phyloP scores from a whole-genome alignment of 2,888 invertebrate species.

The Ophion costatus region DNA sequence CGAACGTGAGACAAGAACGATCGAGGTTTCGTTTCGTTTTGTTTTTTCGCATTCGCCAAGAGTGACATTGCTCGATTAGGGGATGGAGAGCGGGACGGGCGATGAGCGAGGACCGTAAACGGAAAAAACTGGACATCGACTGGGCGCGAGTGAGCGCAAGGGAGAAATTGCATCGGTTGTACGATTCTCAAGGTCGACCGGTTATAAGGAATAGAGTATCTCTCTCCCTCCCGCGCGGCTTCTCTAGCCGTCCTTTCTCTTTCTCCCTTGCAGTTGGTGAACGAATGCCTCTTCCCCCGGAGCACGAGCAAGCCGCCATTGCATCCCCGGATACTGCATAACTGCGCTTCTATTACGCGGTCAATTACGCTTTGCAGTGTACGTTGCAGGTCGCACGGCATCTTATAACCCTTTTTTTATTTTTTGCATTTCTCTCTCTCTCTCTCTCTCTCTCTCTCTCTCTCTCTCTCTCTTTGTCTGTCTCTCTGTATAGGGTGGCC shows the following conservation, averaged over 20 bases:
- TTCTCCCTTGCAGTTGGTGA: conserved; percentile 32
- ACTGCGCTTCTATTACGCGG: conserved; percentile 80
- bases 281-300: not conserved
- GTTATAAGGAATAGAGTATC: conserved; percentile 62
- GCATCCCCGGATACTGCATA: conserved; percentile 75
- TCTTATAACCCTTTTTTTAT: conserved; percentile 38
- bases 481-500: not conserved
- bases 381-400: conserved; percentile 68
- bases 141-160: conserved; percentile 5
- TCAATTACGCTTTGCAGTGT: conserved; percentile 78
- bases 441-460: not conserved
- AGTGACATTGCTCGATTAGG: conserved; percentile 15
- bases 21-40: not conserved
- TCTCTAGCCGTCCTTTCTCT: not conserved
- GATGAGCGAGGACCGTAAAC: conserved; percentile 51
- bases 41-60: not conserved
- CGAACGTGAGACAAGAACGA: not conserved
- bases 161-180: conserved; percentile 74
- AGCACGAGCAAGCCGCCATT: conserved; percentile 37
- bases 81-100: not conserved
- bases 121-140: conserved; percentile 50
- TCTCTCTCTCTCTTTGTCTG: conserved; percentile 3
- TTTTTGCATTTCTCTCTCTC: conserved; percentile 2
- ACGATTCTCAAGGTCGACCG: conserved; percentile 81
- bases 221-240: not conserved